Conservation (phyloP, 2,113 vertebrate genomes). For the Oryzias celebensis region DNA sequence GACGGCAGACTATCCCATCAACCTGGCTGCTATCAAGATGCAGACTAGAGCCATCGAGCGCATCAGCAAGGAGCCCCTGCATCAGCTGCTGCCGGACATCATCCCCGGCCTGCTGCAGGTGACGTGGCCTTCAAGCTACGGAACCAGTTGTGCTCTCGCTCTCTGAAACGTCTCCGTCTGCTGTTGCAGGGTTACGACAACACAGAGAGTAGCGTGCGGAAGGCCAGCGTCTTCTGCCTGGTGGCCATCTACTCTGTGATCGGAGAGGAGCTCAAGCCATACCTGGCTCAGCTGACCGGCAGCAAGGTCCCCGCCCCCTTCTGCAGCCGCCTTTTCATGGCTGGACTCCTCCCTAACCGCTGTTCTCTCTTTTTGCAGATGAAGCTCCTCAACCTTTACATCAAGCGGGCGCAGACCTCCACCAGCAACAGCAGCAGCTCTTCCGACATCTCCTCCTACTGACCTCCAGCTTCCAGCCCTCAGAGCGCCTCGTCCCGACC, state of each 20-base stretch:
- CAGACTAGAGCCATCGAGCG: conserved; percentile 93
- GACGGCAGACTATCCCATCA: conserved; percentile 96
- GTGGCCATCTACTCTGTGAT: conserved; percentile 97
- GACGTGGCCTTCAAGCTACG: too few relatives aligned
- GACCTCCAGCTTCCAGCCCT: conserved; percentile 31
- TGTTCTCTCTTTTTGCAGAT: conserved; percentile 77
- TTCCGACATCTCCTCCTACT: conserved; percentile 94
- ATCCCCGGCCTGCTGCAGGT: conserved; percentile 87
- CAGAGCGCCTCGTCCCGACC: background rate
- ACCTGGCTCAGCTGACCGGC: conserved; percentile 93
- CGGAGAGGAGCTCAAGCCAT: conserved; percentile 94
- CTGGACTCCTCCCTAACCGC: background rate
- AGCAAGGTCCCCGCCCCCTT: conserved; percentile 82
- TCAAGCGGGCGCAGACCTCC: conserved; percentile 94
- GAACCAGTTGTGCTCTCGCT: too few relatives aligned
- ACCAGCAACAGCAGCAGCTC: conserved; percentile 98
- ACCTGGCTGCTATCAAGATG: conserved; percentile 97
- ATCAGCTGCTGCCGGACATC: conserved; percentile 88
- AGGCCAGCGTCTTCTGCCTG: conserved; percentile 96
- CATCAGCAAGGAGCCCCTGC: conserved; percentile 86
- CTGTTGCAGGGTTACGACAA: conserved; percentile 90
- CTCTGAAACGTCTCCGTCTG: too few relatives aligned
- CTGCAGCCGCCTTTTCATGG: background rate
- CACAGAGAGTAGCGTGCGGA: conserved; percentile 94
- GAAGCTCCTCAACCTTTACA: conserved; percentile 96